Evolutionary conservation across 2,113 vertebrate genomes (phyloP).

Genomic region (Microcebus murinus): DNA sequence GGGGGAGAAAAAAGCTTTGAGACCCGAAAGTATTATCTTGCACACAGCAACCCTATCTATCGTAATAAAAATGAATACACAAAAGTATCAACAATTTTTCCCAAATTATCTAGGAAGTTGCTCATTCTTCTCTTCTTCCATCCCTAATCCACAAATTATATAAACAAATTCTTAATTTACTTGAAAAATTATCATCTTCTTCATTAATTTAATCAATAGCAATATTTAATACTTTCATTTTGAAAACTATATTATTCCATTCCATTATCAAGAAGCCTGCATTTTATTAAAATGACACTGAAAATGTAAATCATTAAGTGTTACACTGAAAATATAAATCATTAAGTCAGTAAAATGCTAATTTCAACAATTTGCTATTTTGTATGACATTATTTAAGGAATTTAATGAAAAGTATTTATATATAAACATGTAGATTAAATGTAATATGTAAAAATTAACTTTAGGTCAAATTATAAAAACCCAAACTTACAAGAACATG

Average conservation of each 20-base stretch:
- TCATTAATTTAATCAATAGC: not conserved
- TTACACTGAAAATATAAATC: not conserved
- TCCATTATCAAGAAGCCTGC: not conserved
- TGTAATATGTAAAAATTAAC: not conserved
- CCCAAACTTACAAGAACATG: not conserved
- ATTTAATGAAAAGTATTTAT: not conserved
- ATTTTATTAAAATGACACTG: not conserved
- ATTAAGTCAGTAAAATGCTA: not conserved
- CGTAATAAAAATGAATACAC: not conserved
- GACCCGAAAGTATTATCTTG: not conserved
- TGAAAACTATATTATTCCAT: not conserved
- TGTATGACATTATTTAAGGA: not conserved
- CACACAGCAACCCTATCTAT: not conserved
- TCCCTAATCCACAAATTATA: not conserved
- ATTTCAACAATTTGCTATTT: not conserved
- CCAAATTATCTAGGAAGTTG: not conserved
- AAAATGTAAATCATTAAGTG: not conserved
- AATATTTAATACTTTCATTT: not conserved
- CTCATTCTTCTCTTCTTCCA: not conserved
- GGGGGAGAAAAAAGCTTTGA: constrained; percentile 2
- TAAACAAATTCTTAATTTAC: not conserved
- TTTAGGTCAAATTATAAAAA: not conserved
- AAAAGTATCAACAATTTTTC: not conserved
- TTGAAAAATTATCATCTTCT: not conserved
- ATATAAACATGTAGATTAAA: not conserved